A percentile compares a stretch with the other conserved stretches of the same genome.
Evolutionary conservation across 1,140 invertebrate genomes (phyloP).

Genomic region (Drosophila trapezifrons): DNA sequence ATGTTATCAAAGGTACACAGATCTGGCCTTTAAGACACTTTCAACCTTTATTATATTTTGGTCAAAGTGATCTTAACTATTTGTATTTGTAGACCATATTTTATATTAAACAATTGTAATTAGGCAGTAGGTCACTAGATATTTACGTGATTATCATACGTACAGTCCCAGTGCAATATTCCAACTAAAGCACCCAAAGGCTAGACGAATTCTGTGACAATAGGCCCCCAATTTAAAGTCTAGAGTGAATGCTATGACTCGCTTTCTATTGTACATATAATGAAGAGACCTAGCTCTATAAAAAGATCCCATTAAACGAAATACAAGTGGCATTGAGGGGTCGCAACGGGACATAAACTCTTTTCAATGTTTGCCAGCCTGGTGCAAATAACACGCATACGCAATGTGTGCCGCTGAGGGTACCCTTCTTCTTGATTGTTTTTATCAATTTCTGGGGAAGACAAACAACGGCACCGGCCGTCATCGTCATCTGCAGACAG

Average conservation of each 20-base stretch:
- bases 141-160: not conserved
- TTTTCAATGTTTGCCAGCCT: conserved; percentile 25
- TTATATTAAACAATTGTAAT: too few species aligned
- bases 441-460: conserved; percentile 57
- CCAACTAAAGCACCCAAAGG: not conserved
- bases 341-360: conserved; percentile 46
- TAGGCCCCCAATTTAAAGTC: conserved; percentile 4
- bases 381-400: conserved; percentile 70
- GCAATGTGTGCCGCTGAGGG: conserved; percentile 43
- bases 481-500: conserved; percentile 60
- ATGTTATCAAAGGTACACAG: not conserved
- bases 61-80: too few species aligned
- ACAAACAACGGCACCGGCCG: conserved; percentile 47
- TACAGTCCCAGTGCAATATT: not conserved
- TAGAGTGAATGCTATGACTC: conserved; percentile 4
- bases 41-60: too few species aligned
- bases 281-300: conserved; percentile 10
- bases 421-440: conserved; percentile 1
- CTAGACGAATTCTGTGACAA: conserved; percentile 26
- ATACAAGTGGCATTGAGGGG: conserved; percentile 58
- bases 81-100: not conserved
- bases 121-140: too few species aligned
- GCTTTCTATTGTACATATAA: conserved; percentile 16
- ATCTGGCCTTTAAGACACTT: not conserved
- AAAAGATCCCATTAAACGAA: conserved; percentile 19